A percentile compares a stretch with the other conserved stretches of the same genome.
Evolutionary conservation across 2,888 invertebrate genomes (phyloP).

Genomic region (Byasa hedistus): DNA sequence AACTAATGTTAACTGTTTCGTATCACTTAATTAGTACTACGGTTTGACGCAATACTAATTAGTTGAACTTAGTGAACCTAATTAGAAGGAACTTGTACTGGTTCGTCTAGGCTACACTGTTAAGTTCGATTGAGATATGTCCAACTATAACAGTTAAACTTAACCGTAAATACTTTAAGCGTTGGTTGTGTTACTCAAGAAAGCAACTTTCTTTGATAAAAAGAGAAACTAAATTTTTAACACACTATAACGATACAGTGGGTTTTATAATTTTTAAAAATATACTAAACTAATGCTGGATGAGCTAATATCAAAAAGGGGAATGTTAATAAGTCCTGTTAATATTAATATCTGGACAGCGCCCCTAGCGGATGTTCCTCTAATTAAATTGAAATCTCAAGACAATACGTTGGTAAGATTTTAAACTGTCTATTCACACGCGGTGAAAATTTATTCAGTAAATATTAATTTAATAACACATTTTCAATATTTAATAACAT

Average conservation of each 20-base stretch:
- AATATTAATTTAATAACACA: no score
- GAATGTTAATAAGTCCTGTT: conserved; percentile 2
- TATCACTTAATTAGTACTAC: conserved; percentile 62
- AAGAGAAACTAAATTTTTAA: no score
- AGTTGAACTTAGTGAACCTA: conserved; percentile 65
- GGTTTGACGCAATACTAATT: conserved; percentile 50
- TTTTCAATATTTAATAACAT: no score
- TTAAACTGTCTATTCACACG: conserved; percentile 45
- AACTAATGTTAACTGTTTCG: conserved; percentile 45
- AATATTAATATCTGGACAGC: conserved; percentile 54
- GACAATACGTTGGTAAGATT: conserved; percentile 63
- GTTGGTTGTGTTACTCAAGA: no score
- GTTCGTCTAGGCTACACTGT: conserved; percentile 3
- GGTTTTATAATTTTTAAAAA: no score
- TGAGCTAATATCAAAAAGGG: no score
- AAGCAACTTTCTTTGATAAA: no score
- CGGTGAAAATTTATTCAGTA: conserved; percentile 36
- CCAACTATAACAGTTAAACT: no score
- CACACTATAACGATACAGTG: no score
- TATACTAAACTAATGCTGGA: no score
- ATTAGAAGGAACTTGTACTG: conserved; percentile 45
- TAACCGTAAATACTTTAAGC: no score
- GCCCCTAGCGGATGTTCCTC: conserved; percentile 53
- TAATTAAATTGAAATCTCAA: conserved; percentile 76
- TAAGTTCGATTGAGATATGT: neutral